A percentile compares a stretch with the other conserved stretches of the same genome.
These are phyloP conservation scores for Heliconius cydno DNA, from an alignment of 2,888 invertebrate genomes.

Conservation along the genomic window DNA sequence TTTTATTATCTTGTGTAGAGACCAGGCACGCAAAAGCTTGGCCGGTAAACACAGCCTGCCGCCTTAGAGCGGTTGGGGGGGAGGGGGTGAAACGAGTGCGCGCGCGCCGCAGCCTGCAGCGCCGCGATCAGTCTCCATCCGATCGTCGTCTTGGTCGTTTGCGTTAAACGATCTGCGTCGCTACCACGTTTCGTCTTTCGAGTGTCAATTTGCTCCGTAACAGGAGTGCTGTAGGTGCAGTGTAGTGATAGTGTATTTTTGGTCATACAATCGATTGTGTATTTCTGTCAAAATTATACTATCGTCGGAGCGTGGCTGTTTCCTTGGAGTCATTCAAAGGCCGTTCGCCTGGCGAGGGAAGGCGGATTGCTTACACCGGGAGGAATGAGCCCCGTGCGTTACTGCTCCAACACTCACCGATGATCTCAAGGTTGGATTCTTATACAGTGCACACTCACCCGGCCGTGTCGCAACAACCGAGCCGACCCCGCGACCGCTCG, in stretches of 20 bases:
- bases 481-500: slow-evolving; percentile 68
- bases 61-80: slow-evolving; percentile 50
- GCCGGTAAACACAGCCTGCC: slow-evolving; percentile 58
- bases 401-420: slow-evolving; percentile 80
- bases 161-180: slow-evolving; percentile 70
- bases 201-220: slow-evolving; percentile 74
- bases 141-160: slow-evolving; percentile 77
- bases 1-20: slow-evolving; percentile 62
- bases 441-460: slow-evolving; percentile 46
- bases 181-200: slow-evolving; percentile 71
- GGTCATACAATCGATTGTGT: slow-evolving; percentile 79
- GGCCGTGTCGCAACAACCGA: slow-evolving; percentile 68
- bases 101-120: slow-evolving; percentile 58
- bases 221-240: slow-evolving; percentile 74
- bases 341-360: slow-evolving; percentile 81
- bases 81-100: slow-evolving; percentile 54
- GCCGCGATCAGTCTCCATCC: slow-evolving; percentile 77
- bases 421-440: slow-evolving; percentile 81
- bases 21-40: slow-evolving; percentile 71
- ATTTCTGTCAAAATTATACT: slow-evolving; percentile 78
- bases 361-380: slow-evolving; percentile 77
- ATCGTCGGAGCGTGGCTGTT: slow-evolving; percentile 69
- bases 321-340: slow-evolving; percentile 75
- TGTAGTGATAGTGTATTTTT: slow-evolving; percentile 82
- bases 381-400: slow-evolving; percentile 82